Percentiles rank a stretch among this genome's conserved stretches.
Conservation (phyloP, 2,888 invertebrate genomes). For the Eupithecia tripunctaria region DNA sequence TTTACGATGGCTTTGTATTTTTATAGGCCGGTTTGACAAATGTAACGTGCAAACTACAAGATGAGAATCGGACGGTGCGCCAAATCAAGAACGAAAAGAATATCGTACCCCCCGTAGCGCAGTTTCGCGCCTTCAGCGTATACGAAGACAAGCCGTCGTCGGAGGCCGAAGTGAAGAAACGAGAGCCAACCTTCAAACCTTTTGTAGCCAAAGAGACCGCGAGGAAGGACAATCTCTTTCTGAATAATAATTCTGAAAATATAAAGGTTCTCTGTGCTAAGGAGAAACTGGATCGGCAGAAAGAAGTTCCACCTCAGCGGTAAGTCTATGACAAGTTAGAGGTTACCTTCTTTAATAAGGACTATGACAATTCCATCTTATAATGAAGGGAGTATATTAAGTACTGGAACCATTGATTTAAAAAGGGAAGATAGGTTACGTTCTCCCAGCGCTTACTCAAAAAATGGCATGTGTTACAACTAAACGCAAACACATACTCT, state of each 20-base stretch:
- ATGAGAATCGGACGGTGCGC: slow-evolving; percentile 77
- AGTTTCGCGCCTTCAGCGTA: slow-evolving; percentile 90
- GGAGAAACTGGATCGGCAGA: slow-evolving; percentile 71
- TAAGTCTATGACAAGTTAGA: slow-evolving; percentile 45
- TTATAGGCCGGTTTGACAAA: slow-evolving; percentile 75
- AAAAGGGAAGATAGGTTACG: too few species aligned
- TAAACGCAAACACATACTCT: too few species aligned
- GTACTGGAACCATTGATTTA: too few species aligned
- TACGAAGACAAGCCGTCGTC: slow-evolving; percentile 86
- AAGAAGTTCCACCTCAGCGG: slow-evolving; percentile 62
- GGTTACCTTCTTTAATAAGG: not conserved
- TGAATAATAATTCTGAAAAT: slow-evolving; percentile 68
- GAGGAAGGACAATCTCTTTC: slow-evolving; percentile 68
- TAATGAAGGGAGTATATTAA: not conserved
- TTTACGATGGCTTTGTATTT: slow-evolving; percentile 36
- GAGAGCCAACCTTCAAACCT: slow-evolving; percentile 75
- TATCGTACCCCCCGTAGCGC: slow-evolving; percentile 86
- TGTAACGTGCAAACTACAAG: slow-evolving; percentile 78
- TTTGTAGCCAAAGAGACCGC: slow-evolving; percentile 72
- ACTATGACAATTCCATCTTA: not conserved
- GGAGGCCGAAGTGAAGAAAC: slow-evolving; percentile 75
- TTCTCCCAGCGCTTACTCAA: too few species aligned
- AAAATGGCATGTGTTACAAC: too few species aligned
- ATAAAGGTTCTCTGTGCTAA: slow-evolving; percentile 67
- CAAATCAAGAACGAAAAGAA: slow-evolving; percentile 81